Evolutionary conservation across 2,797 vertebrate genomes (phyloP).

Genomic region (Coluber constrictor): DNA sequence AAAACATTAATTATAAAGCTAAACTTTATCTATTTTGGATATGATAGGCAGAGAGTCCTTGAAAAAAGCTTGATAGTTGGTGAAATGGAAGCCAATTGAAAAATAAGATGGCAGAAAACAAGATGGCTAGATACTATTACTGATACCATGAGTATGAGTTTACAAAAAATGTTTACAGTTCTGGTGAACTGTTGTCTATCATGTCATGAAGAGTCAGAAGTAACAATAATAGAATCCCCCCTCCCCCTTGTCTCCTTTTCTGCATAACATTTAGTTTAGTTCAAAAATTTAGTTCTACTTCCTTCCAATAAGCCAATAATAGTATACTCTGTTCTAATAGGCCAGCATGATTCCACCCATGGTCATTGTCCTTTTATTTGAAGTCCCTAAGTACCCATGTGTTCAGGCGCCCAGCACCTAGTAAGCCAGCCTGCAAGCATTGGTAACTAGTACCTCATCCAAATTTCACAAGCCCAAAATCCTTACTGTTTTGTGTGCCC

Average conservation of each 20-base stretch:
- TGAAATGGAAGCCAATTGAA: neutral
- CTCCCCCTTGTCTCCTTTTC: neutral
- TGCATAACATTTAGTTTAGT: neutral
- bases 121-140: neutral
- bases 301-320: neutral
- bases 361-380: neutral
- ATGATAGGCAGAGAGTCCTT: neutral
- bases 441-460: neutral
- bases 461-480: neutral
- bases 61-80: neutral
- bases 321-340: neutral
- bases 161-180: neutral
- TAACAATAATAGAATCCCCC: neutral
- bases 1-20: neutral
- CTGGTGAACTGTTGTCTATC: neutral
- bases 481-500: neutral
- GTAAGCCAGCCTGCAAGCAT: neutral
- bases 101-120: neutral
- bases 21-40: neutral
- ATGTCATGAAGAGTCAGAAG: neutral
- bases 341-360: neutral
- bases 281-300: neutral
- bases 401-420: neutral
- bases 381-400: neutral
- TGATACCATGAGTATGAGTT: neutral